Conservation (phyloP, 2,113 vertebrate genomes). For the Laterallus jamaicensis region DNA sequence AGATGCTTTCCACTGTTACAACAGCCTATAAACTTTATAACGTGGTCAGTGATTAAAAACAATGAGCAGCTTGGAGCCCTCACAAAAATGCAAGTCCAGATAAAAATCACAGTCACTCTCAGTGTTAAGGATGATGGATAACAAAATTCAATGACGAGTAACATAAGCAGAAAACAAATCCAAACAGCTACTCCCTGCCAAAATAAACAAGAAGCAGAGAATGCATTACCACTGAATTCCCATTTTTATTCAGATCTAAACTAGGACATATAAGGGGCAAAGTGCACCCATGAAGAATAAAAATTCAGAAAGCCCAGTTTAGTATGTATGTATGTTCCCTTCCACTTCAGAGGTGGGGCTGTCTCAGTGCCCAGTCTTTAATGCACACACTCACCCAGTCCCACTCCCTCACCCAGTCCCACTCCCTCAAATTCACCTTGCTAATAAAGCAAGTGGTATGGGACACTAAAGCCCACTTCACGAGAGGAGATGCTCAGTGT, state of each 20-base stretch:
- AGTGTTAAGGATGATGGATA: slow-evolving; percentile 32
- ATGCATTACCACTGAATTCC: neutral
- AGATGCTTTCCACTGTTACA: neutral
- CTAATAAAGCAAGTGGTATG: neutral
- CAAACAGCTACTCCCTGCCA: slow-evolving; percentile 3
- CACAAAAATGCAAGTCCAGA: slow-evolving; percentile 27
- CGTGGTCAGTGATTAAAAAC: neutral
- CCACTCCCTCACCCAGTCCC: neutral
- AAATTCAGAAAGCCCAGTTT: neutral
- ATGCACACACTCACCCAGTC: neutral
- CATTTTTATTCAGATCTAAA: slow-evolving; percentile 40
- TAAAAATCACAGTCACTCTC: slow-evolving; percentile 37
- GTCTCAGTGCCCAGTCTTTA: neutral
- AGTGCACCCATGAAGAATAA: neutral
- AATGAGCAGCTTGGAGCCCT: neutral
- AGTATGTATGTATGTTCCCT: neutral
- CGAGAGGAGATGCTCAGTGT: neutral
- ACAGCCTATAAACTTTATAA: neutral
- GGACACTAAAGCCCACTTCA: neutral
- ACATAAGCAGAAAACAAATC: slow-evolving; percentile 36
- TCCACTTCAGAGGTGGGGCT: neutral
- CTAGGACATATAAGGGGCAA: neutral
- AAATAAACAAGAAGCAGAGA: slow-evolving; percentile 23
- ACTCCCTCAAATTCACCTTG: neutral
- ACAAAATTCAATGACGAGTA: slow-evolving; percentile 7